Base-by-base conservation (phyloP, 64 coral and sea anemone genomes). In the Anthopleura sola region DNA sequence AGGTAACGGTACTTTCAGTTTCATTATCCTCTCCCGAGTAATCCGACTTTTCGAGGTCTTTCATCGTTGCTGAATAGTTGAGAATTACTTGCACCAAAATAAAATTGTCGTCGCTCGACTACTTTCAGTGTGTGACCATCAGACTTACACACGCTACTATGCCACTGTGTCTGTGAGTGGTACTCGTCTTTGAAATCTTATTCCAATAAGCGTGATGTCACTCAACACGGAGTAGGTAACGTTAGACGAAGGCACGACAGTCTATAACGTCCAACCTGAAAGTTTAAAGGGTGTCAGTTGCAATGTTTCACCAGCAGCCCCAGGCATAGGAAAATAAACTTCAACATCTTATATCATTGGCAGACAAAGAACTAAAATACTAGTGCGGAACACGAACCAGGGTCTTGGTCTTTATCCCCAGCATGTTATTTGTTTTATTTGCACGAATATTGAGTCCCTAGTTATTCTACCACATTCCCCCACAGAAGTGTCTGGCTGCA, bases 11-110 rank as follows among this genome's bases (percentile, higher is more conserved):
- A 29, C 76, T 79, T 28, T 79, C 76, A 24, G 76, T 79, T 79
- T 79, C 76, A 26, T 44, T 79, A 48, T 79, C 76, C 24, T 79
- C 76, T 16, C 76, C 76, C 2, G 76, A 79, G 44, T 79, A 79
- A 79, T 79, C 76, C 15, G 76, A 79, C 76, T 79, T 79, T 79
- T 79, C 76, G 18, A 79, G 76, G 38, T 79, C 76, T 44, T 79
- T 79, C 76, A 79, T 79, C 36, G 36, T 23, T 79, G 58, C 11
- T n/a, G 58, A 8, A 23, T 28, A 53, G 76, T 47, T 20, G 76
- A 79, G 20, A 79, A 79, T 6, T 71, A 7, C 76, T 38, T 48
- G 17, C 23, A 79, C 36, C 47, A 48, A 33, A 71, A 11, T 34
- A 29, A 71, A 79, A 48, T 44, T 79, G 40, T 79, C 18, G 38